phyloP scores from a whole-genome alignment of 1,140 invertebrate genomes.

The Patella vulgata region DNA sequence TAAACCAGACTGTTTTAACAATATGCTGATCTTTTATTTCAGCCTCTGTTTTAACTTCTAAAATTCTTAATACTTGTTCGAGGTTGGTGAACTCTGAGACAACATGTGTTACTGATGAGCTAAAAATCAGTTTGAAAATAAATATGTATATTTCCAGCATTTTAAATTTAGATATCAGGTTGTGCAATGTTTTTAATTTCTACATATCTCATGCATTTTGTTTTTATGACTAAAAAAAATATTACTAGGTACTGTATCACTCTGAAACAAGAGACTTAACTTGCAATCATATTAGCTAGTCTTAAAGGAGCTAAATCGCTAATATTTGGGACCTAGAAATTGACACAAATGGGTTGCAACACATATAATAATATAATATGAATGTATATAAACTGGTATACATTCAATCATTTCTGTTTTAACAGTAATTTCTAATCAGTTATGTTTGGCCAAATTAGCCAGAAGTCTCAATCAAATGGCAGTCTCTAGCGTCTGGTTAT shows the following conservation, averaged over 20 bases:
- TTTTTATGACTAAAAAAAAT: not conserved
- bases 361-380: too few relatives aligned
- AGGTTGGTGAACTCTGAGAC: constrained; percentile 14
- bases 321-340: too few relatives aligned
- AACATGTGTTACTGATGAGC: constrained; percentile 20
- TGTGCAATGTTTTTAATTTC: not conserved
- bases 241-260: too few relatives aligned
- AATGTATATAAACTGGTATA: too few relatives aligned
- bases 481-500: too few relatives aligned
- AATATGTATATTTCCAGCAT: not conserved
- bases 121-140: not conserved
- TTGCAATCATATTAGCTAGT: not conserved
- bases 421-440: too few relatives aligned
- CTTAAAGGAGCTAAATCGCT: too few relatives aligned
- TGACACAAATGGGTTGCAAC: too few relatives aligned
- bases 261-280: not conserved
- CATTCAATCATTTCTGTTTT: too few relatives aligned
- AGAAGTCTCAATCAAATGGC: too few relatives aligned
- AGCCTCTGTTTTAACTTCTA: not conserved
- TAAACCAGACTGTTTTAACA: constrained; percentile 33
- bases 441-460: too few relatives aligned
- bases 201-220: not conserved
- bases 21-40: not conserved
- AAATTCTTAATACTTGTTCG: constrained; percentile 11
- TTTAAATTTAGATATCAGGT: not conserved